Evolutionary conservation across 1,140 invertebrate species (phyloP), one percentile per base, ranked within the genome.

Genomic region (Dendrolimus punctatus): DNA sequence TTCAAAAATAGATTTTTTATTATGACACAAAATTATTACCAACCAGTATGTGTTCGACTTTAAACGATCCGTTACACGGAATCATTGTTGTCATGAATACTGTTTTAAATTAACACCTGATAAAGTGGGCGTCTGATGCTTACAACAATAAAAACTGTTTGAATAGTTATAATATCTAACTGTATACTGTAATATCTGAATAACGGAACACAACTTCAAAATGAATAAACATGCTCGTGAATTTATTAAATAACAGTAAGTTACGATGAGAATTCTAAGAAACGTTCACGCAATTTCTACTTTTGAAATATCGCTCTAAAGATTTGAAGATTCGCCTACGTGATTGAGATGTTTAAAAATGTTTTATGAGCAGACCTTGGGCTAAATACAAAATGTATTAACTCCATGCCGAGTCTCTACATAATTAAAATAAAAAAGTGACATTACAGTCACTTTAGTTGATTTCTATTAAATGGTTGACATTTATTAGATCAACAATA

Each of bases 401-500:
- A 23, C 23, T 23, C 3, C 23, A 23, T 23, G 23, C 23, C 1
- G 23, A 23, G 23, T 46, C 46, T 46, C 23, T 23, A 23, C 46
- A 38, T 10, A 37, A 36, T 46, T 37, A 6, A 45, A n/a, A 2
- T 42, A 42, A 42, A 10, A 10, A 9, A 4, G n/a, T 45, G 43
- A 45, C 23, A 8, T 6, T n/a, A 42, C n/a, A 45, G n/a, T 45
- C n/a, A 10, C n/a, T 45, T 45, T 45, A 45, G n/a, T 8, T n/a
- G 6, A 56, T 51, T 61, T 46, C 49, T 55, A 62, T 51, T 57
- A 47, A 51, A 53, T 58, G 60, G 38, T 36, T 68, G 70, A 73
- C 70, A 73, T 73, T 68, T 74, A 23, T 23, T 23, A 23, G 49
- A 45, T 52, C 44, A 56, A 70, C 57, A 71, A 65, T 67, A 55